Evolutionary conservation across 2,113 vertebrate species (phyloP), one percentile per base, ranked within the genome.

Genomic region (Platycercus adscitus): DNA sequence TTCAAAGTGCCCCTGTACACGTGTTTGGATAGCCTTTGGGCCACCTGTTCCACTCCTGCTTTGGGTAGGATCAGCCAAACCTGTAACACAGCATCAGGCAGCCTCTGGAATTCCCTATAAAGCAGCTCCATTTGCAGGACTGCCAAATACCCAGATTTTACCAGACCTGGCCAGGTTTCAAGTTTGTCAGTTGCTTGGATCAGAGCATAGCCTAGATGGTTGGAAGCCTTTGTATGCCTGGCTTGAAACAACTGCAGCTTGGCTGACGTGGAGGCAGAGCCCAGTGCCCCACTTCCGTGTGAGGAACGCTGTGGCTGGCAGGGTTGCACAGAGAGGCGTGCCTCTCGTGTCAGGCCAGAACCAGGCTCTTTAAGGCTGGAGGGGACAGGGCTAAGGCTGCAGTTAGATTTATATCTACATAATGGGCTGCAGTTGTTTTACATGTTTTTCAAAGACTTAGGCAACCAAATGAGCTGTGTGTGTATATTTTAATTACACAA

Each of bases 261-360:
- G 75, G 71, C 82, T 80, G 14, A 13, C 0, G 1, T 61, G 66
- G 49, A 72, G 61, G 71, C 75, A 77, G 73, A 87, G 13, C 29
- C 8, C 23, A 39, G 78, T 0, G 0, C 49, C 31, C 15, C 7
- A 6, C 39, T 87, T 78, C 35, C 5, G 24, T 0, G 0, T 49
- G 47, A 43, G 35, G 31, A 84, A 12, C 1, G 0, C n/a, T 18
- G 43, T 41, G 35, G 33, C 61, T 89, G 92, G 52, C 70, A 82
- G n/a, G 46, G 49, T 17, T 72, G 26, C 50, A 47, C 1, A 3
- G 35, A n/a, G 44, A 71, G 65, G 14, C 1, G 0, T 85, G 78
- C 33, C 14, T 76, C 33, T 47, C 1, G 0, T 47, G 35, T 10
- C 2, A 0, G 68, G 60, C 37, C 53, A 86, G 53, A 93, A 73